phyloP scores from a whole-genome alignment of 2,888 invertebrate genomes.

The Dicyrtomina minuta region DNA sequence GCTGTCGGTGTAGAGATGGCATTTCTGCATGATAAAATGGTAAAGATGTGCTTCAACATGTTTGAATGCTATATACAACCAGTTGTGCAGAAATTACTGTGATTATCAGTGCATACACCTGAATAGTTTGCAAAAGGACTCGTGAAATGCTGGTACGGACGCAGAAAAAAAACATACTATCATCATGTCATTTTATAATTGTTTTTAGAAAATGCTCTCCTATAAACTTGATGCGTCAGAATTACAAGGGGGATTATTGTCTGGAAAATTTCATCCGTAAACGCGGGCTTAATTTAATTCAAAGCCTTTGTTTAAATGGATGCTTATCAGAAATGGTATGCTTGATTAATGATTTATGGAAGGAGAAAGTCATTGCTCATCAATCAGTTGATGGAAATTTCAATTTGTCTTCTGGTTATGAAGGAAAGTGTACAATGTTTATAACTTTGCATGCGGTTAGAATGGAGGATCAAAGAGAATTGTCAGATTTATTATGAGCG shows the following conservation, averaged over 20 bases:
- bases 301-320: not conserved
- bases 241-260: not conserved
- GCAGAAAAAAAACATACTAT: too few species aligned
- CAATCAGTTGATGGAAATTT: conserved; percentile 24
- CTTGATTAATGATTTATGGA: conserved; percentile 27
- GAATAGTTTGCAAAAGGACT: too few species aligned
- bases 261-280: not conserved
- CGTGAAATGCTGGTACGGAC: too few species aligned
- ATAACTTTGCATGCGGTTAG: conserved; percentile 11
- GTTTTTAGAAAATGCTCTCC: too few species aligned
- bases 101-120: too few species aligned
- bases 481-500: conserved; percentile 23
- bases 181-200: too few species aligned
- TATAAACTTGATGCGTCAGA: too few species aligned
- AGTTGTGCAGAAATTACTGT: too few species aligned
- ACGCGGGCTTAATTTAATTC: not conserved
- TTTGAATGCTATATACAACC: too few species aligned
- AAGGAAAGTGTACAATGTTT: conserved; percentile 1
- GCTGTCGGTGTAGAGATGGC: too few species aligned
- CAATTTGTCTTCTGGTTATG: conserved; percentile 30
- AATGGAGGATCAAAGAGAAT: conserved; percentile 23
- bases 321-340: conserved; percentile 27
- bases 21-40: too few species aligned
- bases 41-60: too few species aligned
- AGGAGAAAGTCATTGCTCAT: conserved; percentile 33